Evolutionary conservation across 2,113 vertebrate species (phyloP).

Genomic region (Okapia johnstoni): DNA sequence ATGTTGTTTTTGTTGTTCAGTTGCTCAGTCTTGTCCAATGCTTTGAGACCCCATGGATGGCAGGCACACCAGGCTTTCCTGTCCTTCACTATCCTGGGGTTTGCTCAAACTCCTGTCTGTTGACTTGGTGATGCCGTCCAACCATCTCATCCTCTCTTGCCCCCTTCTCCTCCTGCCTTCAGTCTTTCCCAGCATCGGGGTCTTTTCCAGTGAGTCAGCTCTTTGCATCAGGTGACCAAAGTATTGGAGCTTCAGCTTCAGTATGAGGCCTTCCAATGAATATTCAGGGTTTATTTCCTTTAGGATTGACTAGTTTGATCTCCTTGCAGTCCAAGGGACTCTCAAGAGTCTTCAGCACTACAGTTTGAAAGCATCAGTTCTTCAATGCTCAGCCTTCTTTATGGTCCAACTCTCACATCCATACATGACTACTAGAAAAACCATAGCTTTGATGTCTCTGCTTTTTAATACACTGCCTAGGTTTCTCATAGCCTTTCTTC

Average conservation of each 20-base stretch:
- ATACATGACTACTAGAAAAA: not conserved
- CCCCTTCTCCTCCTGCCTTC: not conserved
- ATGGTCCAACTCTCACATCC: not conserved
- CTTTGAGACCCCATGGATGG: not conserved
- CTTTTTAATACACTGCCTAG: not conserved
- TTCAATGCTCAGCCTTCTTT: not conserved
- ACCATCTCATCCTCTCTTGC: not conserved
- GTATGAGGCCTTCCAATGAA: not conserved
- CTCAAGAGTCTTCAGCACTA: not conserved
- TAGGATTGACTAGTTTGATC: not conserved
- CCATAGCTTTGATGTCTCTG: not conserved
- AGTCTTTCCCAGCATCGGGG: not conserved
- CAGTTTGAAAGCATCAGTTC: not conserved
- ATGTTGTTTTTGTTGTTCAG: not conserved
- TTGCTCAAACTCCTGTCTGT: not conserved
- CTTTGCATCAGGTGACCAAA: not conserved
- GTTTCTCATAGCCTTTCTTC: not conserved
- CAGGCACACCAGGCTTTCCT: not conserved
- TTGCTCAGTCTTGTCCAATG: not conserved
- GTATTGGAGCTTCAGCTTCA: not conserved
- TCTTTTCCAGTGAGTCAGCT: not conserved
- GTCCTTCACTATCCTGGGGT: not conserved
- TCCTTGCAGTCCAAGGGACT: not conserved
- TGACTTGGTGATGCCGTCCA: not conserved
- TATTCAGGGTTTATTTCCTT: not conserved